Evolutionary conservation across 2,888 invertebrate species (phyloP), one percentile per base, ranked within the genome.

Genomic region (Serripes groenlandicus): DNA sequence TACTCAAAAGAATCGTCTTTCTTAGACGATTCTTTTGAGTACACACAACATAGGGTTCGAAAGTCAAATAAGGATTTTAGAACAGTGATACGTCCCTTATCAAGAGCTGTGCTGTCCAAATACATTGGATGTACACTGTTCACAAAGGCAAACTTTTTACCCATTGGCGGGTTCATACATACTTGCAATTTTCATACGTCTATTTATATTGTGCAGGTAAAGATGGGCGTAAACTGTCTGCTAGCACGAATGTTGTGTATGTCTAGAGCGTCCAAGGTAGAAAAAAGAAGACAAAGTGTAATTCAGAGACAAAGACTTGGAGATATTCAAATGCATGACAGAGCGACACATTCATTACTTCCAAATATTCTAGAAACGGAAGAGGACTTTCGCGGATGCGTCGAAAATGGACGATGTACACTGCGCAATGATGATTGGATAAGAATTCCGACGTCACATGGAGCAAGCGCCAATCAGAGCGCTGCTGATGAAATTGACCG

Each of bases 291-390:
- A 23, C 84, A 82, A 70, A 84, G 78, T 83, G 97, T 98, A 93
- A 96, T 97, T 95, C 97, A 98, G 97, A 97, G 97, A 94, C 97
- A 97, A 94, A 97, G 97, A 94, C 96, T 97, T 96, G 90, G 97
- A 77, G 98, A 98, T 95, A 96, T 97, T 94, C 97, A 98, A 95
- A 96, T 98, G 94, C 97, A 97, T 95, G 98, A 98, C 95, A 96
- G 98, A 94, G 98, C 98, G 91, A 98, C 98, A 93, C 98, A 98
- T 96, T 98, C 98, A 94, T 96, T 99, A 93, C 96, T 99, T 94
- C 98, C 99, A 93, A 99, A 99, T 95, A 98, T 99, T 93, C 96
- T 99, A 94, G 99, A 99, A 96, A 97, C 99, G 95, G 99, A 99
- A 95, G 99, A 99, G 95, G 99, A 99, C 96, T 97, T 88, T 26